A percentile compares a stretch with the other conserved stretches of the same genome.
These are phyloP conservation scores for Typhlichthys eigenmanni DNA, from an alignment of 2,797 vertebrate genomes.

Conservation along the genomic window DNA sequence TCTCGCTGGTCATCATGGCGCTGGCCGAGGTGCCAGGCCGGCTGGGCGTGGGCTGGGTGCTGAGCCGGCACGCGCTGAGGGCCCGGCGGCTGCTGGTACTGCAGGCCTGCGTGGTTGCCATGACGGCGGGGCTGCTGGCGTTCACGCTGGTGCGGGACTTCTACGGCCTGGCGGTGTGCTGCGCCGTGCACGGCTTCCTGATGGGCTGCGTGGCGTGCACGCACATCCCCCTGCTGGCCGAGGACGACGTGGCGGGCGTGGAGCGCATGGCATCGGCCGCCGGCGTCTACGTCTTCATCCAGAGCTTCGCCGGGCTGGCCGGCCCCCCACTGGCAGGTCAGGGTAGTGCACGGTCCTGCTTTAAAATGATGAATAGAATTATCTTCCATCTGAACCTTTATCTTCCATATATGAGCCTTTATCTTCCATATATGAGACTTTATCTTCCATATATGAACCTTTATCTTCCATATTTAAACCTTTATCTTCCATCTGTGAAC, in stretches of 20 bases:
- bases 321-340: slow-evolving; percentile 96
- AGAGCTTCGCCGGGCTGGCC: slow-evolving; percentile 91
- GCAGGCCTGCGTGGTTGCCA: slow-evolving; percentile 79
- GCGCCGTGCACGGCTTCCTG: slow-evolving; percentile 86
- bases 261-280: slow-evolving; percentile 92
- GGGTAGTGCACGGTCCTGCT: neutral
- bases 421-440: too few relatives aligned
- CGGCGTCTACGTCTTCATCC: slow-evolving; percentile 93
- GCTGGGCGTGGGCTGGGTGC: slow-evolving; percentile 83
- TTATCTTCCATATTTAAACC: too few relatives aligned
- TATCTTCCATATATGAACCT: too few relatives aligned
- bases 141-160: slow-evolving; percentile 86
- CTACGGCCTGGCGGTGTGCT: slow-evolving; percentile 88
- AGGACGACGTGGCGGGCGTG: slow-evolving; percentile 92
- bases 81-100: slow-evolving; percentile 88
- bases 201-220: slow-evolving; percentile 88
- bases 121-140: slow-evolving; percentile 82
- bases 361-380: neutral
- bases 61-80: slow-evolving; percentile 71
- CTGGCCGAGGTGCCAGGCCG: slow-evolving; percentile 89
- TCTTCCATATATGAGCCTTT: neutral
- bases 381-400: neutral
- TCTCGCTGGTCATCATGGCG: slow-evolving; percentile 88
- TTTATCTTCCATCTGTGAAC: too few relatives aligned
- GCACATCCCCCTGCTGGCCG: slow-evolving; percentile 93